These are phyloP conservation scores for Apamea epomidion DNA, from an alignment of 2,888 invertebrate genomes.

Conservation along the genomic window DNA sequence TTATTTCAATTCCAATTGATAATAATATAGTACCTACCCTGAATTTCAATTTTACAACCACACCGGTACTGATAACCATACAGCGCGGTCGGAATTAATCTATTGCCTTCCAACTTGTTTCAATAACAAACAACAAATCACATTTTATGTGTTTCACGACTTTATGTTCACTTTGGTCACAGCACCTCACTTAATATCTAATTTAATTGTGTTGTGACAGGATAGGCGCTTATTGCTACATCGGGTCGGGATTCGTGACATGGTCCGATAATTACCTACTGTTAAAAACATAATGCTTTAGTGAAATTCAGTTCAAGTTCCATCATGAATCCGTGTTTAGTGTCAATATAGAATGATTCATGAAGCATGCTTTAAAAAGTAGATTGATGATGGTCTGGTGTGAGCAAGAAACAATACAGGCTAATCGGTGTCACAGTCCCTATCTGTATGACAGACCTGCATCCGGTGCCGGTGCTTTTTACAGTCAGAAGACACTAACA, in stretches of 20 bases:
- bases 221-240: not conserved
- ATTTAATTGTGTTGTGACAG: constrained; percentile 29
- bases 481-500: not conserved
- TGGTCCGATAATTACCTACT: not conserved
- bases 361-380: not conserved
- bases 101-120: constrained; percentile 34
- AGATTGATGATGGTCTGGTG: not conserved
- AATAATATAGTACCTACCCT: constrained; percentile 27
- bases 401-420: not conserved
- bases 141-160: constrained; percentile 40
- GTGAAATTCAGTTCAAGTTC: constrained; percentile 35
- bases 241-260: not conserved
- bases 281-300: constrained; percentile 5
- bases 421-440: not conserved
- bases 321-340: not conserved
- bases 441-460: not conserved
- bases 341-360: not conserved
- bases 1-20: constrained; percentile 32
- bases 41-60: constrained; percentile 47
- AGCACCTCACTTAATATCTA: constrained; percentile 35
- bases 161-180: constrained; percentile 48
- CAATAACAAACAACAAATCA: constrained; percentile 50
- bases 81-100: constrained; percentile 44
- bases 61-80: constrained; percentile 51
- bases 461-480: not conserved